These are phyloP conservation scores for Odobenus rosmarus DNA, from an alignment of 2,113 vertebrate genomes.

Conservation along the genomic window DNA sequence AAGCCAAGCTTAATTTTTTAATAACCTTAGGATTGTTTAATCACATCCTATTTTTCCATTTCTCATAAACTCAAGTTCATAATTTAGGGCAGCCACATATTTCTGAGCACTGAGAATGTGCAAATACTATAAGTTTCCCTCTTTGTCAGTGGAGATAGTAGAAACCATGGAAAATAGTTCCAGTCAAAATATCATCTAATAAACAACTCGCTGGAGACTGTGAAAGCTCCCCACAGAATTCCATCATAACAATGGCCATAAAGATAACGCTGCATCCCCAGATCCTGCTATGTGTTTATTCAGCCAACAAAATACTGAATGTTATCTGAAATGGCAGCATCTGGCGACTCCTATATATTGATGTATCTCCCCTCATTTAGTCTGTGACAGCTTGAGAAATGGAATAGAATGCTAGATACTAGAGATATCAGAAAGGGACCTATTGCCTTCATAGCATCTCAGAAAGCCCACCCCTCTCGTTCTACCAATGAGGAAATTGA, in stretches of 20 bases:
- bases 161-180: neutral
- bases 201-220: neutral
- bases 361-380: neutral
- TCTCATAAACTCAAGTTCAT: neutral
- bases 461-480: neutral
- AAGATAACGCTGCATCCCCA: neutral
- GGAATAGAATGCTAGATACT: neutral
- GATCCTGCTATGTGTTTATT: neutral
- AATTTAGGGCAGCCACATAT: neutral
- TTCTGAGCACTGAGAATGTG: neutral
- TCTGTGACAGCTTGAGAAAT: neutral
- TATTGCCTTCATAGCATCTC: neutral
- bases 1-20: neutral
- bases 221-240: neutral
- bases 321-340: neutral
- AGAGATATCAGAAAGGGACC: neutral
- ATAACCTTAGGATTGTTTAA: neutral
- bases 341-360: neutral
- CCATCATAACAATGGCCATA: neutral
- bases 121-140: neutral
- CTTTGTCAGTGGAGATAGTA: neutral
- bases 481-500: neutral
- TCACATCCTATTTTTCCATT: neutral
- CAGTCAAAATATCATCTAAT: conserved; percentile 25
- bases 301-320: neutral